phyloP scores from a whole-genome alignment of 92 coral and sea anemone genomes.

The Diadumene lineata region DNA sequence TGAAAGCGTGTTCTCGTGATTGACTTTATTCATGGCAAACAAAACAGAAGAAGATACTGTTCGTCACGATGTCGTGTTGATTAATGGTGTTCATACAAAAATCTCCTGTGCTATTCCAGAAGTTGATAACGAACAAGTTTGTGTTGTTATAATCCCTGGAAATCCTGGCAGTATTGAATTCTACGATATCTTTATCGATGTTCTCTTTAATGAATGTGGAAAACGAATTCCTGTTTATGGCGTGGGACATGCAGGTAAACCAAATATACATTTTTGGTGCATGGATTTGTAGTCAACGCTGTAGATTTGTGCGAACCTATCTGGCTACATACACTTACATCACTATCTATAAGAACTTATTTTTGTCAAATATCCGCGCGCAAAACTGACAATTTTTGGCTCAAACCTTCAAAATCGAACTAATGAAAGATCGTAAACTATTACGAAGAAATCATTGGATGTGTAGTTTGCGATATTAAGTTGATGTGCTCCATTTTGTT shows the following conservation, averaged over 20 bases:
- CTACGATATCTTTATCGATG: slow-evolving; percentile 80
- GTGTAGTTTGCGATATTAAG: too few species aligned
- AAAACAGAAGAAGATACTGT: slow-evolving; percentile 20
- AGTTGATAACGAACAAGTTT: slow-evolving; percentile 38
- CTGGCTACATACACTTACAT: too few species aligned
- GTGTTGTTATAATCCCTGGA: slow-evolving; percentile 88
- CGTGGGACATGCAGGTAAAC: slow-evolving; percentile 93
- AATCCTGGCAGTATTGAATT: slow-evolving; percentile 96
- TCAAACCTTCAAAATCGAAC: too few species aligned
- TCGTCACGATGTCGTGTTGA: slow-evolving; percentile 62
- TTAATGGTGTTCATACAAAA: slow-evolving; percentile 87
- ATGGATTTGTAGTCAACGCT: too few species aligned
- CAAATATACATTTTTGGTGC: too few species aligned
- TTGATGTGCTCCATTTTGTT: too few species aligned
- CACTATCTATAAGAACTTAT: too few species aligned
- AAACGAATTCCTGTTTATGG: slow-evolving; percentile 82
- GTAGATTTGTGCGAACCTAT: too few species aligned
- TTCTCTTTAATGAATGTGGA: slow-evolving; percentile 69
- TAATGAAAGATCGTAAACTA: too few species aligned
- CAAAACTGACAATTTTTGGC: too few species aligned
- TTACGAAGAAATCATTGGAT: too few species aligned
- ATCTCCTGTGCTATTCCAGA: slow-evolving; percentile 71
- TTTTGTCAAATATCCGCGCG: too few species aligned
- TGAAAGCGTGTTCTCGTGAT: not conserved
- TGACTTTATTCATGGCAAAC: slow-evolving; percentile 9